These are phyloP conservation scores for Chlamydotis undulata DNA, from an alignment of 2,113 vertebrate genomes.

Conservation along the genomic window DNA sequence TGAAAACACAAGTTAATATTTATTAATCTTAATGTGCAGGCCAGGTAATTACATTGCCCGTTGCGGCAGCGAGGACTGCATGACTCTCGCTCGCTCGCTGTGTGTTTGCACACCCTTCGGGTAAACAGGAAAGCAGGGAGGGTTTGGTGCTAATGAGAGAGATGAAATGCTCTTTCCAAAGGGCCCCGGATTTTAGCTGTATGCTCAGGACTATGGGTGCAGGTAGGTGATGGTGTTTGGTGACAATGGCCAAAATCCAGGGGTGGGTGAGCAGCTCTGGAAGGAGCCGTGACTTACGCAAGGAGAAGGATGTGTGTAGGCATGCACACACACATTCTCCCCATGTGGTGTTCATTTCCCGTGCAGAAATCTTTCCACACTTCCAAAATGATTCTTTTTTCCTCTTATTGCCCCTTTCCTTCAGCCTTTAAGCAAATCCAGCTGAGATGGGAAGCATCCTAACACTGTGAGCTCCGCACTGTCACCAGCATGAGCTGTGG, in stretches of 20 bases:
- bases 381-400: neutral
- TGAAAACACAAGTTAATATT: slow-evolving; percentile 75
- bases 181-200: neutral
- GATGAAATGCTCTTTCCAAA: neutral
- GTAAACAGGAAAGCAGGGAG: slow-evolving; percentile 39
- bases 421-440: neutral
- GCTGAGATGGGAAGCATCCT: neutral
- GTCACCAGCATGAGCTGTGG: neutral
- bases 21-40: slow-evolving; percentile 58
- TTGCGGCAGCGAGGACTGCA: neutral
- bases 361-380: neutral
- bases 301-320: accelerated
- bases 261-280: neutral
- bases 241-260: neutral
- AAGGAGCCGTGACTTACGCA: neutral
- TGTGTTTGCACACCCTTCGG: neutral
- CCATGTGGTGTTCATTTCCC: neutral
- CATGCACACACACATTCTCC: neutral
- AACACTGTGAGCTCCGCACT: accelerated
- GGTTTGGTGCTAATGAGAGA: slow-evolving; percentile 39
- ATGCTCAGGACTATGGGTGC: neutral
- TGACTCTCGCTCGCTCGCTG: neutral
- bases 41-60: slow-evolving; percentile 18
- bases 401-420: neutral
- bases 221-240: neutral